Evolutionary conservation across 2,113 vertebrate species (phyloP), one percentile per base, ranked within the genome.

Genomic region (Tachysurus fulvidraco): DNA sequence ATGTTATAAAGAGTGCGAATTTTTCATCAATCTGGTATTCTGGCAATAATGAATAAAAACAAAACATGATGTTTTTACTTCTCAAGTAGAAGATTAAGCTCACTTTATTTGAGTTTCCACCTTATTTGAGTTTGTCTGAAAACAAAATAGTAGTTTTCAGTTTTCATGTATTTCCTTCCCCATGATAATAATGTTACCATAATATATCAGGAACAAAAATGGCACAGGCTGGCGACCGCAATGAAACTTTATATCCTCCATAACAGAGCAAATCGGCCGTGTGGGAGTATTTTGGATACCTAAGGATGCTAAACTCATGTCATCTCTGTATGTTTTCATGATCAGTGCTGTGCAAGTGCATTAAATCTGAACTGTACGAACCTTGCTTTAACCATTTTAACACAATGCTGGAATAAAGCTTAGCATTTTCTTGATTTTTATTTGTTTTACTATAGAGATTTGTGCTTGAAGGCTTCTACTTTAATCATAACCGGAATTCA

Each of bases 181-280:
- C n/a, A 16, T 78, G 14, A 55, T 78, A 52, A n/a, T 54, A n/a
- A 52, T 76, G 21, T 25, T 25, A 25, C 10, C 5, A 25, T 76
- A n/a, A 76, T 76, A 14, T 76, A 76, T 76, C 46, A 52, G 23
- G 14, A 78, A 78, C 25, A 54, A 17, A 17, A 78, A 78, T 78
- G n/a, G 50, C n/a, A 78, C 13, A 8, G 52, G 25, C 46, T 55
- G 50, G 52, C 7, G 14, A 78, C 50, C 5, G 13, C 50, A 17
- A 28, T 28, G 7, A 30, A 19, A 78, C 73, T n/a, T 54, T 54
- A 77, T 77, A 76, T 52, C 41, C 23, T 44, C 23, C 23, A 25
- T 76, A 52, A 76, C 44, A 76, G 54, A 77, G 25, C 50, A 14
- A 52, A 77, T 77, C 5, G 12, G 74, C 6, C 12, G 3, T 78